Conservation (phyloP, 2,888 invertebrate genomes). For the Euzophera pinguis region DNA sequence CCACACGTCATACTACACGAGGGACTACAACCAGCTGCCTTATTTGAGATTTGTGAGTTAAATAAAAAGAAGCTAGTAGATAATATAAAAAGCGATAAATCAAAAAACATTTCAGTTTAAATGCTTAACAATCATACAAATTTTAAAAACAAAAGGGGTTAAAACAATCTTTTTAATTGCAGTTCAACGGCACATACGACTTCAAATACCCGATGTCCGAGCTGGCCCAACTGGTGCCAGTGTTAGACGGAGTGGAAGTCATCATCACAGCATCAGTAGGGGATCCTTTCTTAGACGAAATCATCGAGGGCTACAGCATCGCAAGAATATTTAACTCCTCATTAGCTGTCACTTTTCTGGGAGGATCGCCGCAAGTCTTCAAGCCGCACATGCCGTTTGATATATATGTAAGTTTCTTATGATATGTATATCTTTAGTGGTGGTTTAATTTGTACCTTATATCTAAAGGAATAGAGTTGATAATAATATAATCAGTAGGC, state of each 20-base stretch:
- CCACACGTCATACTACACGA: conserved; percentile 45
- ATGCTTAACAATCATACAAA: too few relatives aligned
- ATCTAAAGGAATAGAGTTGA: conserved; percentile 90
- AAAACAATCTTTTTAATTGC: conserved; percentile 23
- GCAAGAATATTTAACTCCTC: conserved; percentile 94
- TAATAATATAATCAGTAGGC: conserved; percentile 91
- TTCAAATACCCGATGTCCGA: conserved; percentile 93
- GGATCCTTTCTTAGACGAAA: conserved; percentile 90
- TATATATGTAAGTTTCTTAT: conserved; percentile 82
- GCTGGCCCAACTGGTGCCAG: conserved; percentile 82
- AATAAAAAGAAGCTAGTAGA: too few relatives aligned
- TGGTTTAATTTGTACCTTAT: conserved; percentile 85
- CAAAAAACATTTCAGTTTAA: too few relatives aligned
- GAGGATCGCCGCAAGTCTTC: conserved; percentile 95
- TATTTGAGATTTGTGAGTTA: conserved; percentile 87
- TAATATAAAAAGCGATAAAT: too few relatives aligned
- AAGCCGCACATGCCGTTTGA: conserved; percentile 96
- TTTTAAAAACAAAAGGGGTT: too few relatives aligned
- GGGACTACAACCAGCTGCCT: conserved; percentile 80
- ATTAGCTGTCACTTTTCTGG: conserved; percentile 90
- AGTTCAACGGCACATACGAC: conserved; percentile 94
- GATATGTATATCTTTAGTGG: neutral
- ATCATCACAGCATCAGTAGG: conserved; percentile 92
- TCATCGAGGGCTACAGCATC: conserved; percentile 91
- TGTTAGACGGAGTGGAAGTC: conserved; percentile 88